These are phyloP conservation scores for Percopsis omiscomaycus DNA, from an alignment of 2,797 vertebrate genomes.

Conservation along the genomic window DNA sequence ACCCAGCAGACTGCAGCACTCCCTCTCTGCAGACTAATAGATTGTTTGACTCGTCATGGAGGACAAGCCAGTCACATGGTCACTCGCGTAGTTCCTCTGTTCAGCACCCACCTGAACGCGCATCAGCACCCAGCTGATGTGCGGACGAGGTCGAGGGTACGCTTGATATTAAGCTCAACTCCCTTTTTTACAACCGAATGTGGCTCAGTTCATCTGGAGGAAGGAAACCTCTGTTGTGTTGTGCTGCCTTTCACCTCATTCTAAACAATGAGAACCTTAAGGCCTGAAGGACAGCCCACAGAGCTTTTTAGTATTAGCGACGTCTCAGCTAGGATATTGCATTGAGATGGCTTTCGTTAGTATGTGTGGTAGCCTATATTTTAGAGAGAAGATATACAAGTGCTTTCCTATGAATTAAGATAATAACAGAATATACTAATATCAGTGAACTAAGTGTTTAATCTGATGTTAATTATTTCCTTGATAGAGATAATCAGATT, in stretches of 20 bases:
- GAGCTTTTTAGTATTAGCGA: background rate
- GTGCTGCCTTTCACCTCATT: slow-evolving; percentile 31
- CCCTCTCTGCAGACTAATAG: slow-evolving; percentile 60
- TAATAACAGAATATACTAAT: too few relatives aligned
- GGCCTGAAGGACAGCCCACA: slow-evolving; percentile 1
- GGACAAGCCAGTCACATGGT: slow-evolving; percentile 49
- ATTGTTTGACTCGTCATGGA: slow-evolving; percentile 65
- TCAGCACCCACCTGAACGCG: slow-evolving; percentile 21
- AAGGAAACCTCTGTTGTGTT: slow-evolving; percentile 52
- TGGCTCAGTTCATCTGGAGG: slow-evolving; percentile 20
- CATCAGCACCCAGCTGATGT: slow-evolving; percentile 9
- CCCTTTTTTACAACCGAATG: slow-evolving; percentile 1
- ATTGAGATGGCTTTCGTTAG: too few relatives aligned
- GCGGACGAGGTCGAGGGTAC: slow-evolving; percentile 34
- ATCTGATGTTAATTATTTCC: slow-evolving; percentile 2
- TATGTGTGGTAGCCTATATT: too few relatives aligned
- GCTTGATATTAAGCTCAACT: slow-evolving; percentile 40
- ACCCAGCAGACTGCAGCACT: slow-evolving; percentile 63
- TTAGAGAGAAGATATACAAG: too few relatives aligned
- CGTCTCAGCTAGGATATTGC: background rate
- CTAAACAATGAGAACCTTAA: slow-evolving; percentile 41
- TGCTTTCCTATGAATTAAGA: too few relatives aligned
- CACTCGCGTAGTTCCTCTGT: slow-evolving; percentile 43
- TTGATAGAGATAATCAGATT: background rate
- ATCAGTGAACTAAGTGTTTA: background rate